These are phyloP conservation scores for Cepaea hortensis DNA, from an alignment of 2,888 invertebrate species.

Conservation along the genomic window DNA sequence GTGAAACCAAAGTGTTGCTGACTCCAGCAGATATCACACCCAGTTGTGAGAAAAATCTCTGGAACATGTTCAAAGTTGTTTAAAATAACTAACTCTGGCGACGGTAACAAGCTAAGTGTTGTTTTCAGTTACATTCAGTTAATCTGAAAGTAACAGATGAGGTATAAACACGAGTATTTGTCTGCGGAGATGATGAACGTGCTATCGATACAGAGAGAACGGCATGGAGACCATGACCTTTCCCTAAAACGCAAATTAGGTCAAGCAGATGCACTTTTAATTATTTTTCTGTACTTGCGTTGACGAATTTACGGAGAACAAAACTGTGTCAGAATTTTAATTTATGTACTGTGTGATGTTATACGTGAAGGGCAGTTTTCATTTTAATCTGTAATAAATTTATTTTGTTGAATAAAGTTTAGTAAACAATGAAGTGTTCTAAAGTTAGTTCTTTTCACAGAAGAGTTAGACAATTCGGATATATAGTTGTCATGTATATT, in stretches of 20 bases:
- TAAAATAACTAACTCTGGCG: neutral
- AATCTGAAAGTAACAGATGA: neutral
- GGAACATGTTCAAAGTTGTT: neutral
- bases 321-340: too few relatives aligned
- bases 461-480: too few relatives aligned
- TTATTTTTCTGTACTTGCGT: neutral
- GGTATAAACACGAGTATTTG: neutral
- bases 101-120: neutral
- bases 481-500: too few relatives aligned
- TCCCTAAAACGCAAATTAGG: neutral
- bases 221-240: slow-evolving; percentile 31
- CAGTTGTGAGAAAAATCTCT: neutral
- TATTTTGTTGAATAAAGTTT: too few relatives aligned
- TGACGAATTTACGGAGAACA: too few relatives aligned
- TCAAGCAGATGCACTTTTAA: neutral
- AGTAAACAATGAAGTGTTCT: too few relatives aligned
- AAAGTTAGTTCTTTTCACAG: too few relatives aligned
- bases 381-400: too few relatives aligned
- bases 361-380: too few relatives aligned
- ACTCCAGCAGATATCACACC: neutral
- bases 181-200: slow-evolving; percentile 1
- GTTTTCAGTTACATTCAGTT: neutral
- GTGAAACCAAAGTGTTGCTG: neutral
- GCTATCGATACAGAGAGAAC: neutral
- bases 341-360: too few relatives aligned